Conservation (phyloP, 2,888 invertebrate species). For the Diplazon laetatorius region DNA sequence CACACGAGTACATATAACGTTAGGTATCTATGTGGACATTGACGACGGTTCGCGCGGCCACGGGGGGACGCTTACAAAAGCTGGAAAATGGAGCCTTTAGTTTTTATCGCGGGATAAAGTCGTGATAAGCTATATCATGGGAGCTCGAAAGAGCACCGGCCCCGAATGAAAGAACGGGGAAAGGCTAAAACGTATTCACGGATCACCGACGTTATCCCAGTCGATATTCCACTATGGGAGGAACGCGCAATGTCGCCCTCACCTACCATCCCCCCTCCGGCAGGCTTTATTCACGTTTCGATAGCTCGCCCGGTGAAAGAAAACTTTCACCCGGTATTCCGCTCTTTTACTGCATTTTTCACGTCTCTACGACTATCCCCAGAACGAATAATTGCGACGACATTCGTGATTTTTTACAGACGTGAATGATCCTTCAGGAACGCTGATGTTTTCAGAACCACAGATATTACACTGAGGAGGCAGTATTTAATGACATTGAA, state of each 20-base stretch:
- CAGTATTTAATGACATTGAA: background rate
- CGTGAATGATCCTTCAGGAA: constrained; percentile 20
- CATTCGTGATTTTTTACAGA: constrained; percentile 12
- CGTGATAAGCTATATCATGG: constrained; percentile 79
- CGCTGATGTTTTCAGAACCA: background rate
- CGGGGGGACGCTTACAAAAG: constrained; percentile 74
- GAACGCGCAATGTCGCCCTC: constrained; percentile 37
- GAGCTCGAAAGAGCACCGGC: constrained; percentile 71
- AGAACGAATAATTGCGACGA: constrained; percentile 52
- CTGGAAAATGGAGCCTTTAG: constrained; percentile 80
- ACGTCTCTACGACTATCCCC: constrained; percentile 30
- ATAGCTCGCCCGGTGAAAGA: constrained; percentile 43
- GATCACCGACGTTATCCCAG: constrained; percentile 65
- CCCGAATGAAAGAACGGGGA: constrained; percentile 54
- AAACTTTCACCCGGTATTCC: constrained; percentile 35
- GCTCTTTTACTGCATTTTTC: constrained; percentile 23
- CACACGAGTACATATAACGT: background rate
- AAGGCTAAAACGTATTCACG: constrained; percentile 52
- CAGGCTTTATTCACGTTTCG: constrained; percentile 38
- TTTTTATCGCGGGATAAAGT: constrained; percentile 81
- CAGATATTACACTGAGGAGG: background rate
- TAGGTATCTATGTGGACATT: constrained; percentile 23
- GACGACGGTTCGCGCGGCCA: constrained; percentile 60
- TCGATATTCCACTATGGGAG: constrained; percentile 59
- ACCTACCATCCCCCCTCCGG: constrained; percentile 5